Conservation (phyloP, 37 sponge, comb jelly and placozoan genomes). For the Trichoplax adhaerens region DNA sequence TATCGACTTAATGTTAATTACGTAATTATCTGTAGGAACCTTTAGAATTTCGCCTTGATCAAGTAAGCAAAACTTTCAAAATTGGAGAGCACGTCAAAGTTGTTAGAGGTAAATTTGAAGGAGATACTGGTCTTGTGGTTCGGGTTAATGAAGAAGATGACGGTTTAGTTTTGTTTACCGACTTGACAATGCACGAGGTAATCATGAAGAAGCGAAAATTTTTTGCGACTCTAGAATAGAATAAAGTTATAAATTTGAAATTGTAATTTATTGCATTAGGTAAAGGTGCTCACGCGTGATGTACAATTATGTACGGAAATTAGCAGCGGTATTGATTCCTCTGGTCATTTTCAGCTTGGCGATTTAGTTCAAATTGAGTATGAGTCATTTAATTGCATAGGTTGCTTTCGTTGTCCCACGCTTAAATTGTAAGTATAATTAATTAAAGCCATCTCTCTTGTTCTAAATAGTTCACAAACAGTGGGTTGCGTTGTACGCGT, state of each 20-base stretch:
- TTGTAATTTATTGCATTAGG: slow-evolving; percentile 12
- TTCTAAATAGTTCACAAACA: slow-evolving; percentile 39
- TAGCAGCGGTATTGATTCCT: slow-evolving; percentile 86
- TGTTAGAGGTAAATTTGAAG: slow-evolving; percentile 68
- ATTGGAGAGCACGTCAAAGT: slow-evolving; percentile 96
- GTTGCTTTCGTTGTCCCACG: background rate
- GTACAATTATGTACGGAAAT: slow-evolving; percentile 91
- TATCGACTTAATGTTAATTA: background rate
- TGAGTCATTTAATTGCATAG: slow-evolving; percentile 8
- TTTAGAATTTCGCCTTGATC: slow-evolving; percentile 53
- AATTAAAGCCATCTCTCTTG: background rate
- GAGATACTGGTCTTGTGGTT: slow-evolving; percentile 88
- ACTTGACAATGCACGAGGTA: slow-evolving; percentile 84
- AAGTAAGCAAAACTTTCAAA: slow-evolving; percentile 70
- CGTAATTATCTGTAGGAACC: slow-evolving; percentile 28
- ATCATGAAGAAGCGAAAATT: background rate
- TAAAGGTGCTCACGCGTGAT: slow-evolving; percentile 86
- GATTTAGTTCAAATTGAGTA: slow-evolving; percentile 87
- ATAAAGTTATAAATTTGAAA: background rate
- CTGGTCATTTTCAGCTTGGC: slow-evolving; percentile 84
- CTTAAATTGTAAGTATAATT: background rate
- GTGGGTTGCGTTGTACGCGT: slow-evolving; percentile 89
- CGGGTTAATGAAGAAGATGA: slow-evolving; percentile 54
- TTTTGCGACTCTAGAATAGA: background rate
- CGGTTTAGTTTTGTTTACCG: slow-evolving; percentile 71